Conservation (phyloP, 2,113 vertebrate genomes). For the Phrynosoma platyrhinos region DNA sequence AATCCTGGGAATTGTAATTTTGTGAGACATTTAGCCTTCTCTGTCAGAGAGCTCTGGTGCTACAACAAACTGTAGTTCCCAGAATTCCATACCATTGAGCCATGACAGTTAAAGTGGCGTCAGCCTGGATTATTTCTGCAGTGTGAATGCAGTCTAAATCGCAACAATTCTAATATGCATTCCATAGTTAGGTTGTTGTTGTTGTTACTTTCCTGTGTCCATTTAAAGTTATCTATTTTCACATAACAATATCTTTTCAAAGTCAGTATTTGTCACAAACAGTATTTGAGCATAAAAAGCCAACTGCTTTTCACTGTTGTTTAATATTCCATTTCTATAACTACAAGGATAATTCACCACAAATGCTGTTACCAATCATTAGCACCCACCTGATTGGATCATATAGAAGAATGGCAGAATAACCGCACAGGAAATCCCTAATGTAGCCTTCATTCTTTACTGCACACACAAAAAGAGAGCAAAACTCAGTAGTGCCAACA, state of each 20-base stretch:
- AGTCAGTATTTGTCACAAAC: background rate
- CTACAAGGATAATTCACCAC: background rate
- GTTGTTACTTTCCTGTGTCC: background rate
- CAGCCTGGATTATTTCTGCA: too few relatives aligned
- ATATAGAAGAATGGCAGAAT: slow-evolving; percentile 9
- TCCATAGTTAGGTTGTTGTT: background rate
- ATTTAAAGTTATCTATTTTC: too few relatives aligned
- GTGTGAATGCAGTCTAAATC: background rate
- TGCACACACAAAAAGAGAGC: background rate
- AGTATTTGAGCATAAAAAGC: background rate
- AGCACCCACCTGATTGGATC: slow-evolving; percentile 32
- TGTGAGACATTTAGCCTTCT: too few relatives aligned
- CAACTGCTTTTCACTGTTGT: background rate
- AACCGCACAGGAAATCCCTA: background rate
- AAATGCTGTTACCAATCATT: background rate
- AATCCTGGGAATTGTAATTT: too few relatives aligned
- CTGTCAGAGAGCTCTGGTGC: too few relatives aligned
- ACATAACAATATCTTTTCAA: background rate
- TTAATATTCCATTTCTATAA: background rate
- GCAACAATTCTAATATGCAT: background rate
- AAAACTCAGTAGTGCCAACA: background rate
- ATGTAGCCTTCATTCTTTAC: slow-evolving; percentile 21
- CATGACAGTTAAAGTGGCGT: too few relatives aligned
- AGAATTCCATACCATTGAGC: too few relatives aligned
- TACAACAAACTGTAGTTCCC: too few relatives aligned